Conservation (phyloP, 2,797 vertebrate genomes). For the Otus scops region DNA sequence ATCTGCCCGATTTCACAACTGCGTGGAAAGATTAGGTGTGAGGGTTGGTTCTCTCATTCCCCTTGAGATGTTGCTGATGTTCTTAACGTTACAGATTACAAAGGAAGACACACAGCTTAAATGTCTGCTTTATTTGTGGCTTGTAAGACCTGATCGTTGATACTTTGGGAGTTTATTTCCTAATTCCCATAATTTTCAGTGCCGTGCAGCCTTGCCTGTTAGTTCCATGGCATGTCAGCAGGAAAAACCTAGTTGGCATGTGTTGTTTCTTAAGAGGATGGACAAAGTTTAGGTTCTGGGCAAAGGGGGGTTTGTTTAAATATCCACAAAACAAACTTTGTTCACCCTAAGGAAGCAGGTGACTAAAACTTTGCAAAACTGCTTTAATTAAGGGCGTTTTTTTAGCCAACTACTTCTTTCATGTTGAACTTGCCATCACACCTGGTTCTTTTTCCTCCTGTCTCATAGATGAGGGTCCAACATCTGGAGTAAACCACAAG, state of each 20-base stretch:
- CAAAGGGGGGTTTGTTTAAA: background rate
- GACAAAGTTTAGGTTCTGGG: background rate
- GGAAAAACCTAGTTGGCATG: background rate
- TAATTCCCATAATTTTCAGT: background rate
- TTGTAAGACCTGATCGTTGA: rapidly evolving
- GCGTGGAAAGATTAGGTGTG: background rate
- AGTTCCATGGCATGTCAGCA: background rate
- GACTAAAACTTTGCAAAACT: background rate
- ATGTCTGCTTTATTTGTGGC: background rate
- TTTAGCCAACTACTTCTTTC: background rate
- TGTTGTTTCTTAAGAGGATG: background rate
- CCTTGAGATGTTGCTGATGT: background rate
- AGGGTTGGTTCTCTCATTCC: background rate
- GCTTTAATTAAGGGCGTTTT: background rate
- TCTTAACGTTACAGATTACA: background rate
- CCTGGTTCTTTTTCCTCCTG: background rate
- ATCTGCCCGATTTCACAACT: background rate
- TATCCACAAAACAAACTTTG: background rate
- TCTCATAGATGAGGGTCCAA: background rate
- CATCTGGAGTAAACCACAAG: background rate
- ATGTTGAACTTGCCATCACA: background rate
- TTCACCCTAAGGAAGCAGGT: background rate
- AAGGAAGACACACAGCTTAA: background rate
- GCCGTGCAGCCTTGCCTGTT: background rate
- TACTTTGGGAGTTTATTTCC: background rate